These are phyloP conservation scores for Alitta virens DNA, from an alignment of 2,888 invertebrate species.

Conservation along the genomic window DNA sequence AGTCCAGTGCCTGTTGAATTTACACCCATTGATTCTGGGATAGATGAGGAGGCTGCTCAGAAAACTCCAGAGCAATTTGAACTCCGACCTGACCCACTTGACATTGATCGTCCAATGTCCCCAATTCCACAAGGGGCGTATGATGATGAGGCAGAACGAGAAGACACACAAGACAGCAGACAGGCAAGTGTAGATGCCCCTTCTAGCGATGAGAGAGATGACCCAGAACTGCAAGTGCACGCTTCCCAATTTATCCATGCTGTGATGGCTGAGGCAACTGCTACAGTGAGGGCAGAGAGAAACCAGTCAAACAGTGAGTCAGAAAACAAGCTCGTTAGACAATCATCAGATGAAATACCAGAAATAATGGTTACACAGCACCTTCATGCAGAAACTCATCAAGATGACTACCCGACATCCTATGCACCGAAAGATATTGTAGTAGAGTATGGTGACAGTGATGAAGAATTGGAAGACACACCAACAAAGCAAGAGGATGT, in stretches of 20 bases:
- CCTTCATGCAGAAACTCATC: constrained; percentile 51
- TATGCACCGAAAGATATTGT: constrained; percentile 58
- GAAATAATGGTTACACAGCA: constrained; percentile 67
- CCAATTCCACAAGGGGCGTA: constrained; percentile 53
- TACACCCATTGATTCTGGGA: not conserved
- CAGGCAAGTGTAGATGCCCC: not conserved
- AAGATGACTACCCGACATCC: constrained; percentile 33
- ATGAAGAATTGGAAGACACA: not conserved
- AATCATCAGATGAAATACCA: constrained; percentile 59
- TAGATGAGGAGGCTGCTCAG: not conserved
- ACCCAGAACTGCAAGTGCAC: constrained; percentile 37
- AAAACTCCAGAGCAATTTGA: constrained; percentile 16
- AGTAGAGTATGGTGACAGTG: constrained; percentile 31
- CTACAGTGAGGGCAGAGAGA: constrained; percentile 28
- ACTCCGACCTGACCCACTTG: constrained; percentile 53
- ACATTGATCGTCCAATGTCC: constrained; percentile 62
- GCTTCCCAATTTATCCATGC: constrained; percentile 48
- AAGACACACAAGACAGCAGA: not conserved
- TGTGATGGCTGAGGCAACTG: constrained; percentile 46
- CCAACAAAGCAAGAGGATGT: not conserved
- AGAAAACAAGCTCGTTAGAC: not conserved
- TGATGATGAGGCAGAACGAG: not conserved
- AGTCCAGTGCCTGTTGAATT: constrained; percentile 11
- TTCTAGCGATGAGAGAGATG: not conserved
- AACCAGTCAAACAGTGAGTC: not conserved